Conservation (phyloP, 2,888 invertebrate genomes). For the Eueremaeus valkanovi region DNA sequence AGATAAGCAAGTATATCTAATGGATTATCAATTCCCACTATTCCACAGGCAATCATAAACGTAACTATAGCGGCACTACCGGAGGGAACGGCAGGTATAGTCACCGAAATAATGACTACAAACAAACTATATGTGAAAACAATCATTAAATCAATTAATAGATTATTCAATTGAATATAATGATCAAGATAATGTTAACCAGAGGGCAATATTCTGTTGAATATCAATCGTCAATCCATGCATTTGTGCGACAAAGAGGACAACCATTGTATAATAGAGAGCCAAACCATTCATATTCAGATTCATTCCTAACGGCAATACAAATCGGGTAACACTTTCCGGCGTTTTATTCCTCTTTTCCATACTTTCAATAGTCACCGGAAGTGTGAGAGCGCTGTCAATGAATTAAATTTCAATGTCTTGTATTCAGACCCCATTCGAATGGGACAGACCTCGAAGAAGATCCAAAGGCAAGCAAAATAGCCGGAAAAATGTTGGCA, state of each 20-base stretch:
- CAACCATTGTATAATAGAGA: conserved; percentile 26
- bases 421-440: background rate
- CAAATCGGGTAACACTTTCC: conserved; percentile 4
- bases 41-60: background rate
- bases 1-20: conserved; percentile 32
- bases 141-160: background rate
- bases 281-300: conserved; percentile 38
- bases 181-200: no score
- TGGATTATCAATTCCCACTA: conserved; percentile 36
- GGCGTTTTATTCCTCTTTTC: conserved; percentile 12
- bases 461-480: conserved; percentile 24
- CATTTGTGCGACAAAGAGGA: conserved; percentile 39
- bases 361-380: conserved; percentile 40
- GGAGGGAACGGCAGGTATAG: conserved; percentile 3
- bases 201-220: background rate
- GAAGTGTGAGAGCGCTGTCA: conserved; percentile 36
- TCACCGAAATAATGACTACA: conserved; percentile 29
- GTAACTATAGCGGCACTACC: background rate
- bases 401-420: background rate
- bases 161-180: background rate
- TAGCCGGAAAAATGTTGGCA: conserved; percentile 16
- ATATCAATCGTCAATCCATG: background rate
- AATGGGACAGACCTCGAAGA: background rate
- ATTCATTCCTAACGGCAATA: conserved; percentile 39
- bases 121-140: conserved; percentile 1